Base-by-base conservation (phyloP, 1,140 invertebrate species). In the Aleiodes sp. region DNA sequence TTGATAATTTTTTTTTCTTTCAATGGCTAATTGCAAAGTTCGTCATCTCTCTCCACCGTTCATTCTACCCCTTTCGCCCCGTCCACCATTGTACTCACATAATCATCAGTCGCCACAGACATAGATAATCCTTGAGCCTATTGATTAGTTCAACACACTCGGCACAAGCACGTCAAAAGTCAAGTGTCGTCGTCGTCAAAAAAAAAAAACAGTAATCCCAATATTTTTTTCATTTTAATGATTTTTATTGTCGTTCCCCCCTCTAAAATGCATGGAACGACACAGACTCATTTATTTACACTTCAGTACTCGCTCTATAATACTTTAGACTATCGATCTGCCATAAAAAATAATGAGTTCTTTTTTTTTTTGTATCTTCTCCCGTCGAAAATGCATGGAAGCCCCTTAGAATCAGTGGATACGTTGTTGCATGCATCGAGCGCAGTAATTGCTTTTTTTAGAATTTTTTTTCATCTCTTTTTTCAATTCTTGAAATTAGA, bases 381-480 rank as follows among this genome's bases (percentile, higher is more conserved):
- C 8, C 35, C 16, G n/a, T n/a, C n/a, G n/a, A 9, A n/a, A 35
- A 35, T 35, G 41, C 63, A 65, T 52, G 63, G 26, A 65, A 52
- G n/a, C 46, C 26, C 31, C 28, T 16, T 65, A 19, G 63, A 65
- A 2, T 29, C 9, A 0, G 31, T 8, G n/a, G 39, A 61, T 12
- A 21, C 14, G n/a, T 29, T 21, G 29, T 24, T 43, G 57, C 57
- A 68, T 62, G 65, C 28, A 68, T 68, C 56, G 29, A 68, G 56
- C 61, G 61, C 62, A 67, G 21, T 41, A 59, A 19, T 33, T 24
- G 52, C 56, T 60, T 66, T 68, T 35, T 37, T 39, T 57, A 66
- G 19, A 57, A 26, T 21, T 21, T 29, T 60, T 21, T 16, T 39
- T 16, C 35, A 24, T n/a, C n/a, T n/a, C n/a, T n/a, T n/a, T n/a